Evolutionary conservation across 2,888 invertebrate species (phyloP), one percentile per base, ranked within the genome.

Genomic region (Drosophila suboccidentalis): DNA sequence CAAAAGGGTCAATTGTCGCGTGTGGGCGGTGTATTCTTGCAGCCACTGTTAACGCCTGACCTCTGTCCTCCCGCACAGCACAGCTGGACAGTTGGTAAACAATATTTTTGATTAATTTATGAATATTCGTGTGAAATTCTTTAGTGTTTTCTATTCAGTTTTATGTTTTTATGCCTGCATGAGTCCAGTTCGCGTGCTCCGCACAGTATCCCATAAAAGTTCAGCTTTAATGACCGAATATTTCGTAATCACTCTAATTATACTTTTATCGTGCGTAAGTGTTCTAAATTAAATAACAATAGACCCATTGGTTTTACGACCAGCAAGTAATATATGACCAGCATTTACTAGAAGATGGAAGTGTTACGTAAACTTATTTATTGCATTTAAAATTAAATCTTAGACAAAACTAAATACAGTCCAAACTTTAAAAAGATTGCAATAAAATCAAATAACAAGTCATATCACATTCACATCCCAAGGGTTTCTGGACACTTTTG

Each of bases 1-100:
- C 88, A 87, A 87, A 89, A 89, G 89, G 88, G 88, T 87, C 87
- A 87, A 88, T 87, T 89, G 89, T 86, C 88, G 88, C 86, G 83
- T 78, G 78, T 66, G 78, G 70, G 68, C 62, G 68, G 60, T 47
- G 67, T 49, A 22, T 54, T 55, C 34, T 44, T 15, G 44, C 36
- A 44, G 55, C 55, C 46, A 64, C 54, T 29, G 51, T 44, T 29
- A 51, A 41, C 41, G 39, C 59, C 39, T 50, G 44, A 44, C 61
- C 58, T 34, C 57, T 50, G 46, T 0, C 32, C 50, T 49, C 47
- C 19, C 13, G 19, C 38, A 15, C 44, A 38, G 6, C 44, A 32
- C n/a, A 15, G 60, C 67, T 68, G 67, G 67, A 63, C 75, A 78
- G 57, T 72, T 38, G 62, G 58, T 69, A 89, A 87, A 87, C 82